Base-by-base conservation (phyloP, 2,888 invertebrate species). In the Chymomyza fuscimana region DNA sequence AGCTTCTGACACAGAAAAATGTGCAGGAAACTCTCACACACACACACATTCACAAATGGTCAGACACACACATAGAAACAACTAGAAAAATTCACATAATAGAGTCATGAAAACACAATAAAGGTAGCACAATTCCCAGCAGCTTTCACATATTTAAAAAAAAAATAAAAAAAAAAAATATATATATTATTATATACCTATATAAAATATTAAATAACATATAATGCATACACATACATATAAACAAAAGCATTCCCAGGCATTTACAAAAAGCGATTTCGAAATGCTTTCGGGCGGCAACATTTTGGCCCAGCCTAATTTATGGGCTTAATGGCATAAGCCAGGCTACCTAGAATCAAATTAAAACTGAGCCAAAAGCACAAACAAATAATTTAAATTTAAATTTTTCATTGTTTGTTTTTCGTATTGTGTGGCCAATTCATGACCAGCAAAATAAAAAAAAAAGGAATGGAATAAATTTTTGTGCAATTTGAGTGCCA, bases 1-100 rank as follows among this genome's bases (percentile, higher is more conserved):
- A 73, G 68, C 68, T 67, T 70, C 62, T 79, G 79, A 79, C 70
- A 70, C 74, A 73, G 65, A 86, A 81, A 80, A 83, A 79, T 71
- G 58, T 46, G 64, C 67, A 46, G 40, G 32, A 32, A 32, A 4
- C 25, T 25, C 25, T 25, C 25, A 7, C 32, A 2, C 40, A 46
- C 40, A 46, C 40, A 10, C 40, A 46, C 40, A 46, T 12, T 6
- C 12, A 46, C 40, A 46, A 12, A 46, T 46, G 40, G 40, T 46
- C 40, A 46, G 12, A 3, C 29, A 5, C 22, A 62, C n/a, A 29
- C 52, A 5, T n/a, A 51, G 19, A 62, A 58, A 2, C 5, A 59
- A 16, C 40, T 59, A 19, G 51, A 10, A 19, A 5, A 51, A 52
- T 54, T 29, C 50, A 19, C 25, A 19, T 58, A 74, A 74, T 66